Evolutionary conservation across 2,113 vertebrate genomes (phyloP).

Genomic region (Sander lucioperca): DNA sequence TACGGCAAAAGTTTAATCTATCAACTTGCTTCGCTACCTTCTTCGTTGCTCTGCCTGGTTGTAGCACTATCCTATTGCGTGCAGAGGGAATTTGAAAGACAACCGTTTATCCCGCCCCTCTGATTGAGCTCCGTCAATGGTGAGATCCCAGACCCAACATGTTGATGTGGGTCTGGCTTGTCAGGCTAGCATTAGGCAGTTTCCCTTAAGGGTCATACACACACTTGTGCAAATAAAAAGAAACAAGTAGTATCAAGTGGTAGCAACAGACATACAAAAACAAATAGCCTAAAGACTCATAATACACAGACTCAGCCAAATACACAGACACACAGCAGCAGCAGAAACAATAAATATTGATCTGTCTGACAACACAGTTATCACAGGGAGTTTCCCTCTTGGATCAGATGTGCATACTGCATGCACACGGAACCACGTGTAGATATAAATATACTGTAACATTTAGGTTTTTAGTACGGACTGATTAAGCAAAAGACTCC

Average conservation of each 20-base stretch:
- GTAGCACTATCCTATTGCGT: too few species aligned
- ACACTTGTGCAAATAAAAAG: background rate
- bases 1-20: too few species aligned
- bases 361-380: constrained; percentile 47
- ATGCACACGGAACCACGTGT: background rate
- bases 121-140: too few species aligned
- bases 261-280: constrained; percentile 27
- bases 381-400: constrained; percentile 36
- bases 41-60: too few species aligned
- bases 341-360: constrained; percentile 51
- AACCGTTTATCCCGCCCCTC: too few species aligned
- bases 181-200: background rate
- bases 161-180: too few species aligned
- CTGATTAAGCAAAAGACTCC: constrained; percentile 5
- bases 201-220: background rate
- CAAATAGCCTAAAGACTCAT: constrained; percentile 7
- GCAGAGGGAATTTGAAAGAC: too few species aligned
- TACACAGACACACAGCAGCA: constrained; percentile 20
- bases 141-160: too few species aligned
- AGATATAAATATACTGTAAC: constrained; percentile 13
- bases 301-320: constrained; percentile 26
- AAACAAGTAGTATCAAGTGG: constrained; percentile 13
- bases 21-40: too few species aligned
- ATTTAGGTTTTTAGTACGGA: background rate
- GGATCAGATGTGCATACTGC: constrained; percentile 7